Percentiles rank a stretch among this genome's conserved stretches.
Conservation (phyloP, 1,140 invertebrate genomes). For the Lepeophtheirus salmonis region DNA sequence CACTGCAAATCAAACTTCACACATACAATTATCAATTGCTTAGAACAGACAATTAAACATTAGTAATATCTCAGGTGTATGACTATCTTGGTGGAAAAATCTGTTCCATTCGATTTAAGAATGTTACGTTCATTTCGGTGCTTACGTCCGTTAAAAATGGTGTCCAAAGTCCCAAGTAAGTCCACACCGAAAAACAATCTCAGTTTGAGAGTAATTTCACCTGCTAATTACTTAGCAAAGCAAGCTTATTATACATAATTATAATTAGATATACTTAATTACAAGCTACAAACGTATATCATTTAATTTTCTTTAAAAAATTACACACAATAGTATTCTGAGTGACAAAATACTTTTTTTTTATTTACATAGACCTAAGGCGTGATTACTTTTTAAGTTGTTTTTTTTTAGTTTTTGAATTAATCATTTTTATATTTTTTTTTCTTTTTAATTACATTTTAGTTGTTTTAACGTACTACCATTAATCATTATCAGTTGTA, state of each 20-base stretch:
- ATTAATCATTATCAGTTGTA: no score
- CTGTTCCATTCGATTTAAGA: conserved; percentile 48
- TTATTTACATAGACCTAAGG: neutral
- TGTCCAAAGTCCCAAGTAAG: conserved; percentile 96
- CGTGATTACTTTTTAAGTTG: neutral
- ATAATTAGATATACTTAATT: no score
- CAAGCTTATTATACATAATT: neutral
- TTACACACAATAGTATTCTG: neutral
- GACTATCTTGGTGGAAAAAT: conserved; percentile 15
- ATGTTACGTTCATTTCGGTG: conserved; percentile 93
- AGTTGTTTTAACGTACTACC: neutral
- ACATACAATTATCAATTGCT: no score
- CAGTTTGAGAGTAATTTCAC: neutral
- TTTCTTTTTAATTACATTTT: no score
- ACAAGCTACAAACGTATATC: neutral
- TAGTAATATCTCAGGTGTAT: conserved; percentile 14
- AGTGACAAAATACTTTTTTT: neutral
- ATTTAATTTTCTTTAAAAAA: neutral
- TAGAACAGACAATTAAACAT: neutral
- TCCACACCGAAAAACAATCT: neutral
- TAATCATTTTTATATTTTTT: neutral
- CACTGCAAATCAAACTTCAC: no score
- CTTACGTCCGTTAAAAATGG: conserved; percentile 86
- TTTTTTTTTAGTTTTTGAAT: no score
- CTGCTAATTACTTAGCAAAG: neutral